Conservation (phyloP, 30 jellyfish, hydroid and myxozoan genomes). For the Cassiopea xamachana region DNA sequence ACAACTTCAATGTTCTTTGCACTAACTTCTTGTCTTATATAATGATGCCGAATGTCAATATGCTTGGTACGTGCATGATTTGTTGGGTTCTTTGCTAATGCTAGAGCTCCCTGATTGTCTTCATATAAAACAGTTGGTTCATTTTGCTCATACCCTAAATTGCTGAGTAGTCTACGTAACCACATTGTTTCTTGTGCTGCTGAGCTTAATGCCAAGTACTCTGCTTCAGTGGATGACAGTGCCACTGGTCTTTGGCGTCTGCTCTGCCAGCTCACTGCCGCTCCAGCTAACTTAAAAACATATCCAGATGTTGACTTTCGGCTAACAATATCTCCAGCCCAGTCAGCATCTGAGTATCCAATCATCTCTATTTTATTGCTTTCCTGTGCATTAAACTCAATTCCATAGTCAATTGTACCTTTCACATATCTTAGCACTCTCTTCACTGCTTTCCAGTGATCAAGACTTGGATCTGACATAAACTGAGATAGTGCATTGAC, state of each 20-base stretch:
- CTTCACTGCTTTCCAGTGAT: constrained; percentile 40
- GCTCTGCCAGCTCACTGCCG: constrained; percentile 33
- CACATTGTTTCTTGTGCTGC: constrained; percentile 48
- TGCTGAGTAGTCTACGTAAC: background rate
- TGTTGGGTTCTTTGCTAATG: constrained; percentile 29
- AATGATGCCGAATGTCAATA: constrained; percentile 24
- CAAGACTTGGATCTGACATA: constrained; percentile 39
- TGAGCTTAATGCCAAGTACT: constrained; percentile 26
- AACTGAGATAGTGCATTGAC: too few species aligned
- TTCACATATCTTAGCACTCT: too few species aligned
- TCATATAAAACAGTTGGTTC: constrained; percentile 14
- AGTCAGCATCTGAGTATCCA: constrained; percentile 46
- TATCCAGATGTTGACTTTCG: constrained; percentile 53
- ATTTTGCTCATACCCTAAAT: constrained; percentile 29
- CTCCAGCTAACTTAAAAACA: constrained; percentile 2
- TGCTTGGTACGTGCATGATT: constrained; percentile 39
- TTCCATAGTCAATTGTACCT: background rate
- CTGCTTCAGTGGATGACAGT: constrained; percentile 48
- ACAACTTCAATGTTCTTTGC: background rate
- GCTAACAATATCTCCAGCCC: constrained; percentile 49
- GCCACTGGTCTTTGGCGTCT: constrained; percentile 25
- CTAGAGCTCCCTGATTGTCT: constrained; percentile 56
- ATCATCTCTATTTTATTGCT: background rate
- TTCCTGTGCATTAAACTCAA: background rate
- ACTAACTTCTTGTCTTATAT: constrained; percentile 8